Evolutionary conservation across 1,140 invertebrate species (phyloP), one percentile per base, ranked within the genome.

Genomic region (Cryptotermes secundus): DNA sequence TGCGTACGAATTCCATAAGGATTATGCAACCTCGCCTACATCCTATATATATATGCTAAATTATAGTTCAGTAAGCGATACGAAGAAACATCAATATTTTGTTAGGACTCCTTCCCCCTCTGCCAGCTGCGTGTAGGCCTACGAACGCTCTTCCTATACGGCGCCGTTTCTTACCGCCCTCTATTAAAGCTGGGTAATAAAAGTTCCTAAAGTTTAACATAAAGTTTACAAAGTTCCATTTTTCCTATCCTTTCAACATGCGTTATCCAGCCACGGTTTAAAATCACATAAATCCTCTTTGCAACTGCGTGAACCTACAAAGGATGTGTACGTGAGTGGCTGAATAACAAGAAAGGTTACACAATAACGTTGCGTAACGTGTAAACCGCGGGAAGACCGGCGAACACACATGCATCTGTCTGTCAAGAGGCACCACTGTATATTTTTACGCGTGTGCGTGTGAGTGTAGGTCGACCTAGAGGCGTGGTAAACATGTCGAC

Each of bases 361-460:
- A 72, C 19, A 72, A n/a, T 31, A 19, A 24, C 6, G 59, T 72
- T 72, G 59, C 59, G 59, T 72, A 72, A 72, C 59, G 6, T 72
- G 26, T n/a, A 72, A 72, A 72, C 59, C 59, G 26, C 59, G 3
- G n/a, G 59, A n/a, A n/a, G 26, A 72, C n/a, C 59, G 59, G 31
- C 6, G 26, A 72, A 72, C 59, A 72, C 59, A 59, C 14, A 72
- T 6, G 59, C 59, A 72, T 72, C 59, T 31, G 59, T 72, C 59
- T 31, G 59, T 72, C 59, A 31, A 72, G 59, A n/a, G 26, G 59
- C 59, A 72, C 26, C 59, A 72, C n/a, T 72, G 59, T 72, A 72
- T 72, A 72, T 72, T 72, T 72, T n/a, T 72, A 72, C n/a, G 59
- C 59, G 59, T 72, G n/a, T 72, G 59, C n/a, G 26, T 72, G 59